These are phyloP conservation scores for Palythoa caribaeorum DNA, from an alignment of 92 coral and sea anemone species.

Conservation along the genomic window DNA sequence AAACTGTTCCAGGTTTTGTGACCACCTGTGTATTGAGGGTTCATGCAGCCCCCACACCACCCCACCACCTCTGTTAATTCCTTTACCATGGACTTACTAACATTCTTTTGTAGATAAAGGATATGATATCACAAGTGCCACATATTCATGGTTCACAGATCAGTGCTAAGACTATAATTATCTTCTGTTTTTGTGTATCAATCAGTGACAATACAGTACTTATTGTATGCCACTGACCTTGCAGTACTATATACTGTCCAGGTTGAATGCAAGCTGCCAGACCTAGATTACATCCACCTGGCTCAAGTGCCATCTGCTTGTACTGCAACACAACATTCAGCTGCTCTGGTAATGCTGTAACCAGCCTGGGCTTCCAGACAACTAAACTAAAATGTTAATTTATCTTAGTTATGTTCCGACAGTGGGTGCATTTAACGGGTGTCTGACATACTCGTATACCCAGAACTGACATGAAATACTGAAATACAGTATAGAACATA, in stretches of 20 bases:
- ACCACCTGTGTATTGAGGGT: too few species aligned
- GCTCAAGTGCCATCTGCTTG: conserved; percentile 5
- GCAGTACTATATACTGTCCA: conserved; percentile 39
- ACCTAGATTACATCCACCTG: not conserved
- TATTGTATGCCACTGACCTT: conserved; percentile 14
- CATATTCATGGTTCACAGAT: too few species aligned
- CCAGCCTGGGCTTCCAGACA: not conserved
- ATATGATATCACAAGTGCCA: too few species aligned
- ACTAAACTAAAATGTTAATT: not conserved
- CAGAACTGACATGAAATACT: not conserved
- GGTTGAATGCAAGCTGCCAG: conserved; percentile 40
- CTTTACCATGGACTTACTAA: too few species aligned
- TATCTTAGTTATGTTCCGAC: conserved; percentile 38
- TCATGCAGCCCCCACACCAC: too few species aligned
- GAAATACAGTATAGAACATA: not conserved
- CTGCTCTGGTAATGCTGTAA: conserved; percentile 14
- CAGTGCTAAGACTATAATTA: too few species aligned
- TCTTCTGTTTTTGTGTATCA: not conserved
- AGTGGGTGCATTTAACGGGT: not conserved
- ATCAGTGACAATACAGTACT: not conserved
- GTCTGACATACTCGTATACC: not conserved
- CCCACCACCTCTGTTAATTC: too few species aligned
- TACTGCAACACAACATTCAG: not conserved
- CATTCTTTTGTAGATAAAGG: too few species aligned
- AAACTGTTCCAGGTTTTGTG: too few species aligned